Evolutionary conservation across 2,888 invertebrate genomes (phyloP).

Genomic region (Parnassius mnemosyne): DNA sequence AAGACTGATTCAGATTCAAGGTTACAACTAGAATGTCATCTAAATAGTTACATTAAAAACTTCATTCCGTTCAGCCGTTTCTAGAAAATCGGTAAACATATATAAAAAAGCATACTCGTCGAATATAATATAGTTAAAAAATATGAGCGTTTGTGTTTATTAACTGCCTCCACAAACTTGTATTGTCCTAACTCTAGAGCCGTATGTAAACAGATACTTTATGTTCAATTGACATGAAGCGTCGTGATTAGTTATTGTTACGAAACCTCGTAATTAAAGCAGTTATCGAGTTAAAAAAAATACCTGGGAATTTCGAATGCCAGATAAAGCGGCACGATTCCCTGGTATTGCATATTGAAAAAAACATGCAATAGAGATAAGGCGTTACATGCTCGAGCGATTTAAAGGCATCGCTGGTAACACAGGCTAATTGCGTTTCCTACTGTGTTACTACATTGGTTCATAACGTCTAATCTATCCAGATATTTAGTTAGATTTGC

Average conservation of each 20-base stretch:
- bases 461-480: constrained; percentile 43
- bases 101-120: too few relatives aligned
- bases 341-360: constrained; percentile 77
- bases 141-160: neutral
- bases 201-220: constrained; percentile 39
- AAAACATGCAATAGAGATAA: constrained; percentile 80
- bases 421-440: constrained; percentile 76
- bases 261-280: constrained; percentile 74
- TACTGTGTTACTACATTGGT: constrained; percentile 68
- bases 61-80: too few relatives aligned
- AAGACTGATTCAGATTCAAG: too few relatives aligned
- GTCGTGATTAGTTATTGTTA: constrained; percentile 63
- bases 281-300: constrained; percentile 70
- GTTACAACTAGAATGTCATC: too few relatives aligned
- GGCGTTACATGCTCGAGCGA: constrained; percentile 74
- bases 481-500: constrained; percentile 33
- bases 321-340: constrained; percentile 73
- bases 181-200: constrained; percentile 23
- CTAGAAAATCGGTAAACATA: too few relatives aligned
- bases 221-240: constrained; percentile 70
- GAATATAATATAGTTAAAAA: neutral
- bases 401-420: constrained; percentile 63
- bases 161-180: neutral
- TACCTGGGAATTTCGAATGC: constrained; percentile 76
- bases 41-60: too few relatives aligned